Base-by-base conservation (phyloP, 1,140 invertebrate genomes). In the Magallana angulata region DNA sequence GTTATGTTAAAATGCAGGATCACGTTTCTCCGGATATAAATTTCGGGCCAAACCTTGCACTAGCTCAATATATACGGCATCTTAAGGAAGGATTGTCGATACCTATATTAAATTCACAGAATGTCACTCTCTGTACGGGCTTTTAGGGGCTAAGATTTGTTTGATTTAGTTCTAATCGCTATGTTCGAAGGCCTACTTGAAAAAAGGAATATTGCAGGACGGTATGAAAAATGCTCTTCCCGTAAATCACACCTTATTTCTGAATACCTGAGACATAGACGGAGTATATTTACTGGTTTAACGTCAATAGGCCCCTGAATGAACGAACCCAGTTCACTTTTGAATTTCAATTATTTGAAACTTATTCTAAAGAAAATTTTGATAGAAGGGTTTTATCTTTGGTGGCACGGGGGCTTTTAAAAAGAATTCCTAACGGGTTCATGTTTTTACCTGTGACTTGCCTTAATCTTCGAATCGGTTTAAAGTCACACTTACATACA, bases 391-490 rank as follows among this genome's bases (percentile, higher is more conserved):
- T 24, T 76, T 76, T 76, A 76, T 76, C 68, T 76, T 48, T 76
- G 68, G 68, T 76, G 68, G 36, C 68, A 12, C 24, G 68, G 68
- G 68, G 68, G 6, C 36, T 76, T 71, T 76, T 76, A 76, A 76
- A 24, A 48, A 76, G 68, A 76, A 76, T 76, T 76, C 30, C 18
- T 76, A n/a, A 30, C 81, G 48, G n/a, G 48, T 82, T 57, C 48
- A 82, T 14, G 48, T 80, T 57, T n/a, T 57, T 82, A 58, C 81
- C 81, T 82, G 81, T 57, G 48, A 82, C 48, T 57, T 57, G 7
- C 12, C 48, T 82, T 82, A 82, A 82, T 82, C 81, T 82, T 57
- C 81, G 48, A 82, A 82, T 82, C 81, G 81, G 81, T 82, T 82
- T 82, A 82, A 82, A 82, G 81, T 58, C 81, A 82, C 57, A 82